Evolutionary conservation across 2,888 invertebrate genomes (phyloP).

Genomic region (Myopa testacea): DNA sequence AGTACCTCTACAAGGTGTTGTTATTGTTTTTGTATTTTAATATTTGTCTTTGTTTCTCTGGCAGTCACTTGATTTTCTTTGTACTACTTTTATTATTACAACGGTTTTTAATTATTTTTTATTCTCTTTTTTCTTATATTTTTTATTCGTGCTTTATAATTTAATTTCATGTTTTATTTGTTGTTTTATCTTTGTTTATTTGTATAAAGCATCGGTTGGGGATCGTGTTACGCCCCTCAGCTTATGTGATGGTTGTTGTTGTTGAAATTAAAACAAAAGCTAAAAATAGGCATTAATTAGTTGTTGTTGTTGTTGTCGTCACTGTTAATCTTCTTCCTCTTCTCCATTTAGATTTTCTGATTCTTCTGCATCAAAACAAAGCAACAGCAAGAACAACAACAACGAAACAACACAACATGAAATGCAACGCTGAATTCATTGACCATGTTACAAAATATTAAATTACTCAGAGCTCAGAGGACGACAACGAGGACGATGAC

Average conservation of each 20-base stretch:
- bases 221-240: no score
- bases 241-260: no score
- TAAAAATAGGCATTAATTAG: slow-evolving; percentile 17
- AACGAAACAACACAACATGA: not conserved
- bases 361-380: not conserved
- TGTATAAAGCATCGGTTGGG: not conserved
- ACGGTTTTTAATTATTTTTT: no score
- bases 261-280: not conserved
- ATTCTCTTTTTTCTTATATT: no score
- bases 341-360: not conserved
- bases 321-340: not conserved
- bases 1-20: no score
- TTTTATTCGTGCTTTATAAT: no score
- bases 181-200: not conserved
- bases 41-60: no score
- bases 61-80: no score
- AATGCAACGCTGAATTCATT: not conserved
- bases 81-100: no score
- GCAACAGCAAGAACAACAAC: no score
- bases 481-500: not conserved
- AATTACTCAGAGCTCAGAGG: not conserved
- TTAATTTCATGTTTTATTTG: not conserved
- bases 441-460: slow-evolving; percentile 18
- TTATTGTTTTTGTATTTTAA: no score
- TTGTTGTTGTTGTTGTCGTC: slow-evolving; percentile 5